Evolutionary conservation across 2,113 vertebrate genomes (phyloP).

Genomic region (Lipophrys pholis): DNA sequence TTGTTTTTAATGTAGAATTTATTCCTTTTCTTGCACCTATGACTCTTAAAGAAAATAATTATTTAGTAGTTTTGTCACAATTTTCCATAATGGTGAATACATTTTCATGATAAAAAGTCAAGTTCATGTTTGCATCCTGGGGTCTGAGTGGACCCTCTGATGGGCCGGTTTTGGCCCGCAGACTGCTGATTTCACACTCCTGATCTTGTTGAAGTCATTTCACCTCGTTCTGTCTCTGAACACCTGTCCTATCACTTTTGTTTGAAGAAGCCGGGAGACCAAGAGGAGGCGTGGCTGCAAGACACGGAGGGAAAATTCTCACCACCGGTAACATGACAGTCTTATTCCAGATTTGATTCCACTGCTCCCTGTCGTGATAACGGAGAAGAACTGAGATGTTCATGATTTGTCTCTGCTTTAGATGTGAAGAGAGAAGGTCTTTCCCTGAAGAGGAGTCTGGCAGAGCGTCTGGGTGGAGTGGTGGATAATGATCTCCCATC

Average conservation of each 20-base stretch:
- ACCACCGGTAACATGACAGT: slow-evolving; percentile 39
- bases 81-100: too few species aligned
- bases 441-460: slow-evolving; percentile 84
- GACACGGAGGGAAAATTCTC: slow-evolving; percentile 82
- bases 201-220: too few species aligned
- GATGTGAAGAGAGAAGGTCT: slow-evolving; percentile 66
- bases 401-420: slow-evolving; percentile 36
- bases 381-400: background rate
- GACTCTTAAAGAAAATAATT: too few species aligned
- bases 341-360: background rate
- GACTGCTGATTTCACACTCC: too few species aligned
- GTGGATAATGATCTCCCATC: slow-evolving; percentile 72
- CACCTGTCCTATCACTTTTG: background rate
- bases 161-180: too few species aligned
- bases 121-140: too few species aligned
- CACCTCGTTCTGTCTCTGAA: background rate
- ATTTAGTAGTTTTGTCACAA: too few species aligned
- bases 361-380: background rate
- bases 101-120: too few species aligned
- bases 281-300: slow-evolving; percentile 78
- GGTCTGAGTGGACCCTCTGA: too few species aligned
- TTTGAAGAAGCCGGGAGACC: slow-evolving; percentile 80
- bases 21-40: too few species aligned
- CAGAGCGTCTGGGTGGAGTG: slow-evolving; percentile 89
- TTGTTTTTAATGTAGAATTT: too few species aligned